Base-by-base conservation (phyloP, 2,888 invertebrate species). In the Carterocephalus palaemon region DNA sequence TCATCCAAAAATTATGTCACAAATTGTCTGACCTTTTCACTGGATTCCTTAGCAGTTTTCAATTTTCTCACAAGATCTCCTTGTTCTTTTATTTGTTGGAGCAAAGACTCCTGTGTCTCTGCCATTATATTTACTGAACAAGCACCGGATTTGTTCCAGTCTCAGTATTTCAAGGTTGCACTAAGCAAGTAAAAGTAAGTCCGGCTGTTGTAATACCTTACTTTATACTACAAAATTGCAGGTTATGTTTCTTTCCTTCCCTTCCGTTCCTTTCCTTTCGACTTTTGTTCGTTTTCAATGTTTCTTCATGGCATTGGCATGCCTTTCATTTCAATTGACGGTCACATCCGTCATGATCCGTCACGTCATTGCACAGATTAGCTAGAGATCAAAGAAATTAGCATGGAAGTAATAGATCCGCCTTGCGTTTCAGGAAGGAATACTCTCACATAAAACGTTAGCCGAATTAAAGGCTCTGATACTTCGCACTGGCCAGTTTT, bases 31-130 rank as follows among this genome's bases (percentile, higher is more conserved):
- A 95, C 95, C 93, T 92, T 91, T 57, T 92, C 92, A 71, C 89
- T 91, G 38, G 91, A 89, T 75, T 93, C 94, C 79, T 95, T 94
- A 17, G 92, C 90, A 54, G 92, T 88, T 84, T 96, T 96, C 51
- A 95, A 83, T 81, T 92, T 92, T 64, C 95, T 89, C 37, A 96
- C 94, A 57, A 93, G 75, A 72, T 95, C 94, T 53, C 94, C 95
- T 78, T 95, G 95, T 64, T 81, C 83, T 67, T 84, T 77, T 46
- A 86, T 85, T 75, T 82, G 75, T 52, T 75, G 69, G 46, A 74
- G 59, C 51, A 86, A 60, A 48, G 53, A 36, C 57, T 82, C 82
- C 63, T 79, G 76, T 51, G 60, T 59, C 49, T 80, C 78, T 53
- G 81, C 71, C 85, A 86, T 86, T 52, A n/a, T n/a, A n/a, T 26